These are phyloP conservation scores for Pogonomyrmex barbatus DNA, from an alignment of 1,140 invertebrate genomes.

Conservation along the genomic window DNA sequence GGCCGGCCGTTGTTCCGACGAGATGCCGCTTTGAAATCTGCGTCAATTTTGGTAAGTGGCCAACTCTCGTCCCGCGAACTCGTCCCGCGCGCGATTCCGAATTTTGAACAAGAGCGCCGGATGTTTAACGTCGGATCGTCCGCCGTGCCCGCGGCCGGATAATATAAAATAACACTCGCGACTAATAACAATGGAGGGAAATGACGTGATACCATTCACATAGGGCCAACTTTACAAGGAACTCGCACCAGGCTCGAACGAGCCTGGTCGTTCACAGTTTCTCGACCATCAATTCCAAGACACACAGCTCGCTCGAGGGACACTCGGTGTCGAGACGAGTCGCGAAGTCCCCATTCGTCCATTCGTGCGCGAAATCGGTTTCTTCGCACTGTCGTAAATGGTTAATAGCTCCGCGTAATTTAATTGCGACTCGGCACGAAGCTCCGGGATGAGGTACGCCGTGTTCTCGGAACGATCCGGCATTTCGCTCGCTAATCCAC, in stretches of 20 bases:
- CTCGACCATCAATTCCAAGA: background rate
- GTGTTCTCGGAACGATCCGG: conserved; percentile 17
- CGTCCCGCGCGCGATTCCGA: background rate
- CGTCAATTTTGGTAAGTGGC: conserved; percentile 60
- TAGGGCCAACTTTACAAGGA: background rate
- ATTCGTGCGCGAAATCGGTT: conserved; percentile 58
- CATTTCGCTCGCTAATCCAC: conserved; percentile 56
- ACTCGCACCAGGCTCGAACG: background rate
- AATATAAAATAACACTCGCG: background rate
- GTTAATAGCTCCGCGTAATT: conserved; percentile 71
- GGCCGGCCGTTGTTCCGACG: conserved; percentile 64
- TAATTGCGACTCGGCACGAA: conserved; percentile 64
- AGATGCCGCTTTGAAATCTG: conserved; percentile 64
- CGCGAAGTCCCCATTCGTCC: background rate
- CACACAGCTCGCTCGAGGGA: background rate
- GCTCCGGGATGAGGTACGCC: conserved; percentile 28
- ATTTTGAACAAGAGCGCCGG: conserved; percentile 1
- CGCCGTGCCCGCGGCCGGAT: background rate
- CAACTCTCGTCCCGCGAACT: background rate
- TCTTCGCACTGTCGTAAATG: conserved; percentile 61
- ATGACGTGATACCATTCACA: background rate
- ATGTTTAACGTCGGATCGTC: conserved; percentile 4
- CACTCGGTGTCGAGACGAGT: conserved; percentile 15
- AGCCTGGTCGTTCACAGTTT: background rate
- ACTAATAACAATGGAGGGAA: background rate